Conservation (phyloP, 2,888 invertebrate genomes). For the Tenthredo mesomela region DNA sequence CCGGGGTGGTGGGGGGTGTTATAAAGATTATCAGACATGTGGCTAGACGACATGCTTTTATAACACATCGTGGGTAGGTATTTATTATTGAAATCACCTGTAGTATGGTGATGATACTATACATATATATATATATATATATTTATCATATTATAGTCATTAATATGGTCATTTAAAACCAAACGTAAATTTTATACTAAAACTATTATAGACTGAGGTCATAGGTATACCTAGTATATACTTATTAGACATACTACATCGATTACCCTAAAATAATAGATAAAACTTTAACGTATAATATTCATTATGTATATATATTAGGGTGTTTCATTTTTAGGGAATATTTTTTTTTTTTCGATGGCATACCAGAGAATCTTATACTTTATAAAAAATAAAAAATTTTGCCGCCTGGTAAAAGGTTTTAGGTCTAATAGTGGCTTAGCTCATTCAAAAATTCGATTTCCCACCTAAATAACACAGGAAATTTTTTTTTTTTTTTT, state of each 20-base stretch:
- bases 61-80: neutral
- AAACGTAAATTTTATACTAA: neutral
- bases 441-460: too few species aligned
- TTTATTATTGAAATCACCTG: neutral
- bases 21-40: neutral
- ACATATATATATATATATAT: neutral
- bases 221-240: neutral
- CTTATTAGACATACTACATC: neutral
- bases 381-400: too few species aligned
- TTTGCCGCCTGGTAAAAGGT: too few species aligned
- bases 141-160: neutral
- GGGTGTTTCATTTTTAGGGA: too few species aligned
- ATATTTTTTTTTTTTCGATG: too few species aligned
- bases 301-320: neutral
- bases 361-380: too few species aligned
- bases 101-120: neutral
- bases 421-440: too few species aligned
- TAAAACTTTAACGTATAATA: neutral
- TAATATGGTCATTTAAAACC: neutral
- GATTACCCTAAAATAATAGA: neutral
- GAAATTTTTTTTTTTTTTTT: too few species aligned
- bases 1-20: neutral
- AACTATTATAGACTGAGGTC: neutral
- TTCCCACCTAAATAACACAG: too few species aligned
- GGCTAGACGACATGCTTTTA: slow-evolving; percentile 12